Percentiles rank a stretch among this genome's conserved stretches.
These are phyloP conservation scores for Oryzias curvinotus DNA, from an alignment of 2,113 vertebrate species.

Conservation along the genomic window DNA sequence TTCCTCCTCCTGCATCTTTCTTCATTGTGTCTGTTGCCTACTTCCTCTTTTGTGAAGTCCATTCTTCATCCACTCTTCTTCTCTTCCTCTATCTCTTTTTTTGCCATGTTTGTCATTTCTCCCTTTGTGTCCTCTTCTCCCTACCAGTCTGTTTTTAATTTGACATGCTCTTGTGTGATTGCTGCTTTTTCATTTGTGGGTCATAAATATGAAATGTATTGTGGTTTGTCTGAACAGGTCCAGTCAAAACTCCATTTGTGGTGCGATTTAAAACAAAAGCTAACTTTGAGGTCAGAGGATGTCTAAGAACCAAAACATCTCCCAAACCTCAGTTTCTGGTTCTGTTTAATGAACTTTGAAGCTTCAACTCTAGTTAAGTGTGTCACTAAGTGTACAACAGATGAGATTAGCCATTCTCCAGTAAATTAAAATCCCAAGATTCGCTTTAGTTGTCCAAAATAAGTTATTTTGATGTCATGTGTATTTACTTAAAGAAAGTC, in stretches of 20 bases:
- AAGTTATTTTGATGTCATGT: conserved; percentile 2
- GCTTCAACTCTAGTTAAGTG: background rate
- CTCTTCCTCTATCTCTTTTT: conserved; percentile 3
- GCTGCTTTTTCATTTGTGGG: background rate
- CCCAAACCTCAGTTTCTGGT: too few relatives aligned
- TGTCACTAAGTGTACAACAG: background rate
- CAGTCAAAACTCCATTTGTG: too few relatives aligned
- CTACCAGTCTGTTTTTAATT: background rate
- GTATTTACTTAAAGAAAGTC: background rate
- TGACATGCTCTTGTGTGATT: background rate
- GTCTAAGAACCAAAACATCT: too few relatives aligned
- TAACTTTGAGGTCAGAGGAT: too few relatives aligned
- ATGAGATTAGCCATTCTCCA: background rate
- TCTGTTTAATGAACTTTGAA: background rate
- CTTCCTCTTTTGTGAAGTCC: conserved; percentile 70
- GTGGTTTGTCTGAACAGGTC: too few relatives aligned
- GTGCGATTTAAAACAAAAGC: too few relatives aligned
- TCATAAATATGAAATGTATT: background rate
- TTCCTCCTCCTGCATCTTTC: conserved; percentile 67
- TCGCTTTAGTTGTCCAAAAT: background rate
- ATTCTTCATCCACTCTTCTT: conserved; percentile 8
- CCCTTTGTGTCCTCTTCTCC: background rate
- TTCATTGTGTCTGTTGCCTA: conserved; percentile 66
- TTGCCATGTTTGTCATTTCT: background rate
- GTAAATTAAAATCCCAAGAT: background rate